Conservation (phyloP, 2,888 invertebrate genomes). For the Encarsia formosa region DNA sequence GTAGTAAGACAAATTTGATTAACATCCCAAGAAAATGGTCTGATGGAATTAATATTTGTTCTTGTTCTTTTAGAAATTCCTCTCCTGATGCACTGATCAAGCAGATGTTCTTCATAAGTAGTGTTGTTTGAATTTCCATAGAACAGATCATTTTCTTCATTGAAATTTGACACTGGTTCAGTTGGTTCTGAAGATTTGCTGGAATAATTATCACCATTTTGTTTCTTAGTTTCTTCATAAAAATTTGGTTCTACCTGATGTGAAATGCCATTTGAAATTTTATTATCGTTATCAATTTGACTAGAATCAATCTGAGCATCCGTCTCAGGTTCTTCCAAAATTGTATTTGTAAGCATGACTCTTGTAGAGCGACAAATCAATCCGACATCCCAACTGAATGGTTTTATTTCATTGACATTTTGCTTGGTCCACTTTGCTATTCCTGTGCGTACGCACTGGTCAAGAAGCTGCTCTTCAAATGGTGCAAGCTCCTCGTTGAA, state of each 20-base stretch:
- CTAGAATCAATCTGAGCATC: neutral
- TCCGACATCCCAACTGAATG: conserved; percentile 23
- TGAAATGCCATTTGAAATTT: conserved; percentile 1
- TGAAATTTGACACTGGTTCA: conserved; percentile 1
- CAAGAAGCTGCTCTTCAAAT: conserved; percentile 55
- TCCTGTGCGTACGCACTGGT: conserved; percentile 65
- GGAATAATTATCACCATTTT: neutral
- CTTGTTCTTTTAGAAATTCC: conserved; percentile 26
- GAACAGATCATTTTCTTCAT: conserved; percentile 1
- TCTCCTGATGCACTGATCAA: conserved; percentile 24
- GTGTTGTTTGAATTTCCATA: neutral
- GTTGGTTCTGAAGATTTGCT: too few relatives aligned
- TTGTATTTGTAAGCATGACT: conserved; percentile 10
- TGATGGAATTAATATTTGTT: conserved; percentile 17
- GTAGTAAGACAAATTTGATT: conserved; percentile 24
- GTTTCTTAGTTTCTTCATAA: neutral
- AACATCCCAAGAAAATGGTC: conserved; percentile 24
- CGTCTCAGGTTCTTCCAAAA: conserved; percentile 2
- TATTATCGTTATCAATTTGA: neutral
- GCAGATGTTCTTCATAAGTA: conserved; percentile 22
- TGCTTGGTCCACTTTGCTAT: conserved; percentile 54
- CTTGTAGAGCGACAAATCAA: conserved; percentile 17
- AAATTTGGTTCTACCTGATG: neutral
- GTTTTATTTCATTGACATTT: conserved; percentile 17
- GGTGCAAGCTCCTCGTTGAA: conserved; percentile 44